A percentile compares a stretch with the other conserved stretches of the same genome.
Evolutionary conservation across 2,113 vertebrate species (phyloP).

Genomic region (Cephalopterus ornatus): DNA sequence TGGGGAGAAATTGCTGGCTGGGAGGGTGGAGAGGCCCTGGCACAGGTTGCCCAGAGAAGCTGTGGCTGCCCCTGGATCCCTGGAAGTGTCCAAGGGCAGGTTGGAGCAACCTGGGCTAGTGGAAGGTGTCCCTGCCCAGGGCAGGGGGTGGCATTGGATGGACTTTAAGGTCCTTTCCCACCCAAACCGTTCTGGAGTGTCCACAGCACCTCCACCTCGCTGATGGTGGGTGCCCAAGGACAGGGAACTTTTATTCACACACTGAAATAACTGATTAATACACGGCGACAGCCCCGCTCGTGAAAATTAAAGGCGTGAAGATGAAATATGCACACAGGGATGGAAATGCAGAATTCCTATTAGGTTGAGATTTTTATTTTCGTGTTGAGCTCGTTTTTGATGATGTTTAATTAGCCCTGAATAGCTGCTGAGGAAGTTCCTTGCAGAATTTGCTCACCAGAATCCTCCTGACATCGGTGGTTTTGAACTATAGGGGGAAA

Average conservation of each 20-base stretch:
- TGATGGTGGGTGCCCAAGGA: neutral
- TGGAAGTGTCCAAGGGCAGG: neutral
- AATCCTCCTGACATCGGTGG: neutral
- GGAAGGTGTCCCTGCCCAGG: neutral
- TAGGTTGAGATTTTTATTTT: neutral
- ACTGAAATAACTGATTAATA: neutral
- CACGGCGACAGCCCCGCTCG: neutral
- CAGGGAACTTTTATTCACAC: neutral
- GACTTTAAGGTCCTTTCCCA: neutral
- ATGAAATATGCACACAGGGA: neutral
- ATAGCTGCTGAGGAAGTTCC: neutral
- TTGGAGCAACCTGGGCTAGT: neutral
- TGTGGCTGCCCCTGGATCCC: neutral
- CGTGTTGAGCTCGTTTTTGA: neutral
- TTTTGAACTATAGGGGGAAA: neutral
- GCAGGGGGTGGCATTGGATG: neutral
- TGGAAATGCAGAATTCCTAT: neutral
- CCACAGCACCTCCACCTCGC: rapidly evolving
- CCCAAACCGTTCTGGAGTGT: neutral
- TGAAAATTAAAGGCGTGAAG: neutral
- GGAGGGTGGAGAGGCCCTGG: neutral
- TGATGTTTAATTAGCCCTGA: neutral
- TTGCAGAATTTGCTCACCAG: neutral
- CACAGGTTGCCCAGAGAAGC: neutral
- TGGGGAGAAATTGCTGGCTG: neutral